Evolutionary conservation across 2,888 invertebrate genomes (phyloP), one percentile per base, ranked within the genome.

Genomic region (Ditula angustiorana): DNA sequence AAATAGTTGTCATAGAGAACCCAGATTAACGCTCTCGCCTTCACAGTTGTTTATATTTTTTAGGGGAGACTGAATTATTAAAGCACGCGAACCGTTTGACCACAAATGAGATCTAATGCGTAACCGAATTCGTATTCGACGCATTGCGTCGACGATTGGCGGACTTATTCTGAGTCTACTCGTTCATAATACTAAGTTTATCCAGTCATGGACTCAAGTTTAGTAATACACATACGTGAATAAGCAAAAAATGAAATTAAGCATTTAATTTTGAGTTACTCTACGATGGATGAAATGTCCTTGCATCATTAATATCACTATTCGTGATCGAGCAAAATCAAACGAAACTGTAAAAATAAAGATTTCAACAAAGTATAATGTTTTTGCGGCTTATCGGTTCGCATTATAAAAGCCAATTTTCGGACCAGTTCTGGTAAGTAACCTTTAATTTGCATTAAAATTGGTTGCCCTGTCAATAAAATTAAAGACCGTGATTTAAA

Each of bases 401-500:
- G n/a, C n/a, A n/a, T n/a, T n/a, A n/a, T n/a, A n/a, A n/a, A n/a
- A n/a, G n/a, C n/a, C n/a, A n/a, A n/a, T n/a, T n/a, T n/a, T n/a
- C n/a, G n/a, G n/a, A n/a, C n/a, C n/a, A n/a, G n/a, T n/a, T n/a
- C n/a, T n/a, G n/a, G n/a, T n/a, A n/a, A n/a, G 4, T 46, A 24
- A 46, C 21, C 23, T 46, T 5, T 21, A 62, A 41, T 50, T 41
- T 13, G 24, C 24, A 24, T 50, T 24, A 19, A 49, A 56, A 56
- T 62, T 19, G n/a, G 8, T 30, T 21, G 50, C 26, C 44, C 44
- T 13, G 23, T 35, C 23, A 23, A 23, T 53, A 44, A n/a, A n/a
- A 63, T 63, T 63, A 64, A 64, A 53, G 59, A 59, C 59, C 59
- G 26, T 59, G 52, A 64, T 52, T 59, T 58, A 28, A 59, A 59